A percentile compares a stretch with the other conserved stretches of the same genome.
phyloP scores from a whole-genome alignment of 2,888 invertebrate species.

The Galerucella nymphaeae region DNA sequence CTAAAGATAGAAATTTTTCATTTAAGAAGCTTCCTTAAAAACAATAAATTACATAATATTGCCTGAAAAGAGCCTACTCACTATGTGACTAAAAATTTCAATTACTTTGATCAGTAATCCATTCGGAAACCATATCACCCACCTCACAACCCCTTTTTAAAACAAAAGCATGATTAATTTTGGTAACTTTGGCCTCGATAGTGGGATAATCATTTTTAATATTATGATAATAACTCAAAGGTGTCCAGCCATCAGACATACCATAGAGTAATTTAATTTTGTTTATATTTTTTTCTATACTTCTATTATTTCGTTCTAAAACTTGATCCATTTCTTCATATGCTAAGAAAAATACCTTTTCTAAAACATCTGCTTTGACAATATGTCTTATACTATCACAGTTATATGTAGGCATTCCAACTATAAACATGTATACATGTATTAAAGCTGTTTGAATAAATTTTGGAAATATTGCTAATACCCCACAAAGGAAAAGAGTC shows the following conservation, averaged over 20 bases:
- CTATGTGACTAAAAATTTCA: background rate
- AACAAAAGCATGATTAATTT: constrained; percentile 84
- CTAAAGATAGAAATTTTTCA: too few relatives aligned
- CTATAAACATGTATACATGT: constrained; percentile 68
- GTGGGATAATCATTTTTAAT: constrained; percentile 72
- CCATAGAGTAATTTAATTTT: constrained; percentile 86
- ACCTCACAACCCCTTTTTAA: constrained; percentile 72
- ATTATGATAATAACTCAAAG: constrained; percentile 76
- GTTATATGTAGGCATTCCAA: constrained; percentile 68
- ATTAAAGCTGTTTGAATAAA: constrained; percentile 68
- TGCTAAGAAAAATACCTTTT: constrained; percentile 77
- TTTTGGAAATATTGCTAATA: constrained; percentile 70
- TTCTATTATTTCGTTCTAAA: constrained; percentile 72
- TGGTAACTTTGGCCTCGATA: constrained; percentile 69
- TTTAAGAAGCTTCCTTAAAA: too few relatives aligned
- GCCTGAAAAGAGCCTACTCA: too few relatives aligned
- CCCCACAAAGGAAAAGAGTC: constrained; percentile 65
- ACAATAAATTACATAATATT: too few relatives aligned
- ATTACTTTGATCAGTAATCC: constrained; percentile 51
- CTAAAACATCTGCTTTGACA: constrained; percentile 70
- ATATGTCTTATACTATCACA: constrained; percentile 69
- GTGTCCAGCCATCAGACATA: constrained; percentile 85
- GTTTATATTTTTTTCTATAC: constrained; percentile 70
- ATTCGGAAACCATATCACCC: constrained; percentile 61
- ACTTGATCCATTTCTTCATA: constrained; percentile 85